Evolutionary conservation across 2,888 invertebrate species (phyloP).

Genomic region (Pycnomerus fuliginosus): DNA sequence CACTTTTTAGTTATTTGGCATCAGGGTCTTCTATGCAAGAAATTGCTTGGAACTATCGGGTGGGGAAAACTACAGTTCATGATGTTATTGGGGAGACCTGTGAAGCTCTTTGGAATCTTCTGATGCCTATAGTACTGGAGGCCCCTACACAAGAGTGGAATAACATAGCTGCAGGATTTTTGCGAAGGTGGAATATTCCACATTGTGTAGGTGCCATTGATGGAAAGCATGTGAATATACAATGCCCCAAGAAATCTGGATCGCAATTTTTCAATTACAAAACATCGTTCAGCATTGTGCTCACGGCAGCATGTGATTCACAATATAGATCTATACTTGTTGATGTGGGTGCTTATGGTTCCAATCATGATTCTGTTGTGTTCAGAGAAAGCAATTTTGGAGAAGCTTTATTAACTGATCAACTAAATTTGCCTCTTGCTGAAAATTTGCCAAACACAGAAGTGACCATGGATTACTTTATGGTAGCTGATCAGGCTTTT

Average conservation of each 20-base stretch:
- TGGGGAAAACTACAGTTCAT: slow-evolving; percentile 9
- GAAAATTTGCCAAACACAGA: slow-evolving; percentile 18
- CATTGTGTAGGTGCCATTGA: slow-evolving; percentile 4
- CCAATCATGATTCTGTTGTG: slow-evolving; percentile 1
- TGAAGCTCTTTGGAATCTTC: slow-evolving; percentile 8
- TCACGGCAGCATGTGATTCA: slow-evolving; percentile 19
- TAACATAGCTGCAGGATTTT: not conserved
- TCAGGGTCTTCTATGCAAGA: not conserved
- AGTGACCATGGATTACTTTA: slow-evolving; percentile 15
- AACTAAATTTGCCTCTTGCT: not conserved
- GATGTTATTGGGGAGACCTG: slow-evolving; percentile 9
- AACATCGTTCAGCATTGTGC: slow-evolving; percentile 24
- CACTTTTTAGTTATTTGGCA: not conserved
- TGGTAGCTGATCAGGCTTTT: slow-evolving; percentile 26
- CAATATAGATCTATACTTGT: slow-evolving; percentile 8
- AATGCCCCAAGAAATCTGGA: not conserved
- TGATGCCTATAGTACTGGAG: not conserved
- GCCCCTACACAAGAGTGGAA: not conserved
- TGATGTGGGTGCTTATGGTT: slow-evolving; percentile 23
- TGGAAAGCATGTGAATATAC: slow-evolving; percentile 1
- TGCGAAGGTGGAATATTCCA: not conserved
- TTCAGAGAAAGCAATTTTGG: slow-evolving; percentile 1
- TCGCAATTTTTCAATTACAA: slow-evolving; percentile 4
- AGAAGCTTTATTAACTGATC: not conserved
- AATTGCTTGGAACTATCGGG: slow-evolving; percentile 6